Conservation (phyloP, 1,140 invertebrate genomes). For the Pogonomyrmex californicus region DNA sequence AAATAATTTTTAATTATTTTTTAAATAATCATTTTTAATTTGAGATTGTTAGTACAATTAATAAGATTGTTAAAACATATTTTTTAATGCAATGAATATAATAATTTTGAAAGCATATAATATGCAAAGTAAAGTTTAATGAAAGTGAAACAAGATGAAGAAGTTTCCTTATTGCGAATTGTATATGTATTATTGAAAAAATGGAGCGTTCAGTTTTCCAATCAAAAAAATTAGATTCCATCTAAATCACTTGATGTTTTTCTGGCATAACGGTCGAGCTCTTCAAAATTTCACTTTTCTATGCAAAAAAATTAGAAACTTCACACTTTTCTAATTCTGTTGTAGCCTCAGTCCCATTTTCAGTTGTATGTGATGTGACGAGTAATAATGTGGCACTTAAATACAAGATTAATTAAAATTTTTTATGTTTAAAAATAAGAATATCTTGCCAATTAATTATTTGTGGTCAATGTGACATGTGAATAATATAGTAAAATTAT, state of each 20-base stretch:
- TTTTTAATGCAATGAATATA: background rate
- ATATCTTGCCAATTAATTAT: background rate
- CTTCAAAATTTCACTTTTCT: conserved; percentile 46
- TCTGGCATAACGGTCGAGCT: background rate
- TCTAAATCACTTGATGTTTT: background rate
- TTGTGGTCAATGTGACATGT: background rate
- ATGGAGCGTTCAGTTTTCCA: conserved; percentile 73
- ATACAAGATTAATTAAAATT: background rate
- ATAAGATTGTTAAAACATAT: background rate
- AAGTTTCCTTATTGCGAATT: conserved; percentile 2
- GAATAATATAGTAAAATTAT: background rate
- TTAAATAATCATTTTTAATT: background rate
- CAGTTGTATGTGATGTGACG: conserved; percentile 43
- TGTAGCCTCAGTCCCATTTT: conserved; percentile 39
- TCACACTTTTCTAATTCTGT: conserved; percentile 74
- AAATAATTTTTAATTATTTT: background rate
- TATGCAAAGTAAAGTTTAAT: background rate
- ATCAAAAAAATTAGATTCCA: conserved; percentile 72
- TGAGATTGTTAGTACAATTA: too few relatives aligned
- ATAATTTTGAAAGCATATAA: background rate
- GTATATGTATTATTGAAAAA: background rate
- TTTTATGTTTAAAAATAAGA: background rate
- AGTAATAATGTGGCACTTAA: conserved; percentile 1
- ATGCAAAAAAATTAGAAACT: conserved; percentile 74
- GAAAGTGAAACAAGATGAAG: background rate